Evolutionary conservation across 2,888 invertebrate genomes (phyloP), one percentile per base, ranked within the genome.

Genomic region (Pollenia labialis): DNA sequence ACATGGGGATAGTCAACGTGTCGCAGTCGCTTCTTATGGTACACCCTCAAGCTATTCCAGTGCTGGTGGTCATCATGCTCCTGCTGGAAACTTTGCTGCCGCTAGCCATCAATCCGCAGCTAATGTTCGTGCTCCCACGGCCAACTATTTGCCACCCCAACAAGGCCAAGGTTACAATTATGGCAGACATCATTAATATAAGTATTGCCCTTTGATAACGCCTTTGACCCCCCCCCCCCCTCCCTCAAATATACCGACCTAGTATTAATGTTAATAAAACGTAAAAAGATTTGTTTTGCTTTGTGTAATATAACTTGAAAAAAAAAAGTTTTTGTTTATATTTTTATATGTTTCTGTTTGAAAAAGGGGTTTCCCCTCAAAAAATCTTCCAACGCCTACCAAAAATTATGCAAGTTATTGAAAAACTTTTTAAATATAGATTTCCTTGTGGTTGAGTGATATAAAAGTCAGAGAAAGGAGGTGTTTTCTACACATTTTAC

Each of bases 121-220:
- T 14, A 75, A 58, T 52, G 44, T 32, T 32, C n/a, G 50, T 42
- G 64, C 72, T 1, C 90, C 93, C 0, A 87, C 90, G 11, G 85
- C 90, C 8, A 90, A 90, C 16, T 93, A 93, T 82, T 86, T 93
- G 75, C 92, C 93, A 4, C 92, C 93, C 11, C 82, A 85, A 58
- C 86, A 80, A 71, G 75, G 68, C 11, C 77, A 77, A 14, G 84
- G 85, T 18, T 88, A 88, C 72, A 81, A 84, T 44, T 90, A 90
- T 71, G 90, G 89, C 18, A 90, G 89, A 76, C 91, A 50, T 75
- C 81, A 85, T 66, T 88, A 82, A 85, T 62, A 74, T 42, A 52
- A 50, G 58, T 16, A 74, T 40, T 32, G 46, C 60, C 10, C 10
- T 64, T 56, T 50, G 9, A 52, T 11, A 58, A 40, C 40, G 18